These are phyloP conservation scores for Hippoglossus stenolepis DNA, from an alignment of 2,113 vertebrate genomes.

Conservation along the genomic window DNA sequence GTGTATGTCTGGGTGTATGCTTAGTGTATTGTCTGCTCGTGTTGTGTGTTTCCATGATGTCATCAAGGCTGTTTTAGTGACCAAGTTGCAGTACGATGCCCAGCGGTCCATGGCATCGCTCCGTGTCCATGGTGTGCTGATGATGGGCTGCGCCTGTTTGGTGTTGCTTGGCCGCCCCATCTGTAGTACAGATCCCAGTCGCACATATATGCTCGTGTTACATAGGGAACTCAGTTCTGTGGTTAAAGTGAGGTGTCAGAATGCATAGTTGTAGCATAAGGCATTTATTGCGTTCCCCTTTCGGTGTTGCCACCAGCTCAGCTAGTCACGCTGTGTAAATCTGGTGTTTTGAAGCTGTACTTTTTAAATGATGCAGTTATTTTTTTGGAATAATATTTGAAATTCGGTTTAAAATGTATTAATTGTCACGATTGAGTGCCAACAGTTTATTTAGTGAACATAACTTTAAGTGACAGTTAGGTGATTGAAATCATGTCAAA, in stretches of 20 bases:
- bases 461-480: background rate
- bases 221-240: conserved; percentile 7
- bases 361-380: background rate
- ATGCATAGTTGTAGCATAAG: background rate
- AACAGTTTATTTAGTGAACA: background rate
- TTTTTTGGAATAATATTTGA: background rate
- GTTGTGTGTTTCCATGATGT: conserved; percentile 72
- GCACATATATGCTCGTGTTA: conserved; percentile 47
- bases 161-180: conserved; percentile 96
- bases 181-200: conserved; percentile 85
- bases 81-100: conserved; percentile 68
- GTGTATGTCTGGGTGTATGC: conserved; percentile 42
- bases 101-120: conserved; percentile 59
- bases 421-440: background rate
- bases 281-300: background rate
- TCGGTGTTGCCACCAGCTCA: conserved; percentile 51
- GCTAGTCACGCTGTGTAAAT: conserved; percentile 24
- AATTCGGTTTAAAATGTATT: background rate
- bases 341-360: conserved; percentile 4
- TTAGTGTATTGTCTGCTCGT: conserved; percentile 47
- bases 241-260: conserved; percentile 13
- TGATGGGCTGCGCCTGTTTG: conserved; percentile 96
- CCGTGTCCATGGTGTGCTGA: conserved; percentile 83
- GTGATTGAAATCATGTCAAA: background rate
- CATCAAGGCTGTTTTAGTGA: conserved; percentile 76